phyloP scores from a whole-genome alignment of 2,888 invertebrate species.

The Heliconius hortense region DNA sequence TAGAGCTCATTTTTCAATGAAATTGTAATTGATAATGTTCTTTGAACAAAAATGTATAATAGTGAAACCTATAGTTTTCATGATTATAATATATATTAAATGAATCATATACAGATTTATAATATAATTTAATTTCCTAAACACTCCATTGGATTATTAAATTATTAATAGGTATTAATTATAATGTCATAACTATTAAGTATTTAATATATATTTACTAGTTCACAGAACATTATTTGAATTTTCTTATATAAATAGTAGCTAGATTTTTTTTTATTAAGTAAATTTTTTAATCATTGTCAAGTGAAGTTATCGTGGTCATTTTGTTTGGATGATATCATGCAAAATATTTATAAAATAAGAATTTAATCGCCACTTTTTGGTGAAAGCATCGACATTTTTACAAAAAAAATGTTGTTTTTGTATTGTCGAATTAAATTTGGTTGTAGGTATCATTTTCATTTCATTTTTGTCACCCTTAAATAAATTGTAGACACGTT shows the following conservation, averaged over 20 bases:
- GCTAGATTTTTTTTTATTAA: constrained; percentile 34
- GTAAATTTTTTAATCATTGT: constrained; percentile 43
- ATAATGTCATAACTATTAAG: too few relatives aligned
- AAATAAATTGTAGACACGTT: constrained; percentile 1
- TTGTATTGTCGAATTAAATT: background rate
- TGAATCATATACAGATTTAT: background rate
- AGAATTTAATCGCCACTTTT: constrained; percentile 14
- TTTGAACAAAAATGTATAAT: background rate
- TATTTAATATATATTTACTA: background rate
- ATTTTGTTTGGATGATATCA: constrained; percentile 46
- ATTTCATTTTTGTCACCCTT: constrained; percentile 13
- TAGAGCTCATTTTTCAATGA: constrained; percentile 19
- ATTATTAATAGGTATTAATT: too few relatives aligned
- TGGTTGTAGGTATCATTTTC: constrained; percentile 8
- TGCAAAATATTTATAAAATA: constrained; percentile 5
- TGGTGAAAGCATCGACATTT: constrained; percentile 41
- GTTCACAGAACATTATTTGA: constrained; percentile 12
- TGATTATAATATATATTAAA: background rate
- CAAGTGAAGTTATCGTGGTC: constrained; percentile 53
- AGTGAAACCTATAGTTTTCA: background rate
- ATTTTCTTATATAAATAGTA: constrained; percentile 24
- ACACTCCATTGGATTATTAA: too few relatives aligned
- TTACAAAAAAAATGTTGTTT: background rate
- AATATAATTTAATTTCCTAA: too few relatives aligned
- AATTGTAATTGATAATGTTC: background rate